Percentiles rank a stretch among this genome's conserved stretches.
Conservation (phyloP, 2,797 vertebrate genomes). For the Peromyscus attwateri region DNA sequence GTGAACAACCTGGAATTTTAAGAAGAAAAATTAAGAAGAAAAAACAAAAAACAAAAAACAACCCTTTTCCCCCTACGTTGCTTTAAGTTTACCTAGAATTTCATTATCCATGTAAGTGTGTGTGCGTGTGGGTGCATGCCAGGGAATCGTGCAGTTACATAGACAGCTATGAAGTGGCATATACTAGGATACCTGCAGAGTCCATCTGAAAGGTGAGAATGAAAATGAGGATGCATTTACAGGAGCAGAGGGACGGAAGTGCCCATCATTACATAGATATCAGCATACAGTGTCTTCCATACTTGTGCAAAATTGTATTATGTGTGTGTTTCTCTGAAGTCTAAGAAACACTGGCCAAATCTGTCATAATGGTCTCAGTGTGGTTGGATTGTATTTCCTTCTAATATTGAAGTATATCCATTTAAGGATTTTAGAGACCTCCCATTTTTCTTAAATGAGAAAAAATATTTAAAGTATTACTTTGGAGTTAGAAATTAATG, state of each 20-base stretch:
- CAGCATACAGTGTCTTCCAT: too few species aligned
- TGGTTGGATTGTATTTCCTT: not conserved
- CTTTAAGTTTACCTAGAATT: not conserved
- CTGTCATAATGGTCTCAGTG: not conserved
- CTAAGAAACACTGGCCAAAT: too few species aligned
- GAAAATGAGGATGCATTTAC: too few species aligned
- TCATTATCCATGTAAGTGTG: not conserved
- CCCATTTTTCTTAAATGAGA: not conserved
- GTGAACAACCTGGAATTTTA: not conserved
- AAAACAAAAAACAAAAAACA: not conserved
- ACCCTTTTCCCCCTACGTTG: too few species aligned
- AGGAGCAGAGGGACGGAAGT: not conserved
- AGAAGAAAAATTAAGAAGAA: not conserved
- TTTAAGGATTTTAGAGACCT: not conserved
- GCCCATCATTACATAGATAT: not conserved
- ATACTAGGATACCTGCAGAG: too few species aligned
- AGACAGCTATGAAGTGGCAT: not conserved
- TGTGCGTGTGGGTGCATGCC: not conserved
- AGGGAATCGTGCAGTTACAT: not conserved
- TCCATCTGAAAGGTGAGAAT: not conserved
- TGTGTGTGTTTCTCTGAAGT: not conserved
- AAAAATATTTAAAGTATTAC: constrained; percentile 42
- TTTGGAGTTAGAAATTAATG: constrained; percentile 56
- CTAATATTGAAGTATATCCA: not conserved
- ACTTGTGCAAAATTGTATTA: fast-evolving